These are phyloP conservation scores for Myotis planiceps DNA, from an alignment of 2,797 vertebrate genomes.

Conservation along the genomic window DNA sequence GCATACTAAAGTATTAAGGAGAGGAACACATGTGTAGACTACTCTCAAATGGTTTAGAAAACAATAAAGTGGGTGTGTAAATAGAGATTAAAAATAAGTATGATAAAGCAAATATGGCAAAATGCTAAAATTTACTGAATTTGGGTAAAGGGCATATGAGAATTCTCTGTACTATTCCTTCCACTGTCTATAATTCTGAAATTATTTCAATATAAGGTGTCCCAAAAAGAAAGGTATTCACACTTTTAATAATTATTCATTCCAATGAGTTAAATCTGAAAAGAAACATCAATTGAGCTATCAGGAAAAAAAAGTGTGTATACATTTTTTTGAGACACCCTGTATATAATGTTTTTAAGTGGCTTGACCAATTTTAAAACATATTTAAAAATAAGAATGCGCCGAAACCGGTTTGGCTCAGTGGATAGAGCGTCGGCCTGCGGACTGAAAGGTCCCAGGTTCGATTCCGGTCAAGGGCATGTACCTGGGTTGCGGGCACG, in stretches of 20 bases:
- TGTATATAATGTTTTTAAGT: neutral
- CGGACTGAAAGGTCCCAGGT: too few species aligned
- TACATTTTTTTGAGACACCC: too few species aligned
- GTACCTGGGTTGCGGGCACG: too few species aligned
- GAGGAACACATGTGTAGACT: neutral
- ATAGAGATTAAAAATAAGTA: neutral
- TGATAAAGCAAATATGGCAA: neutral
- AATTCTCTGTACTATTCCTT: neutral
- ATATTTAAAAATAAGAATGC: slow-evolving; percentile 41
- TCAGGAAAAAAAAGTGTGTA: too few species aligned
- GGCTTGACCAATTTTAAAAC: slow-evolving; percentile 50
- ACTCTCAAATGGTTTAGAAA: neutral
- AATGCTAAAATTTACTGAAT: slow-evolving; percentile 35
- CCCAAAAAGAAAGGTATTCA: too few species aligned
- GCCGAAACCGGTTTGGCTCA: too few species aligned
- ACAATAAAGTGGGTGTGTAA: neutral
- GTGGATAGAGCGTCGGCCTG: too few species aligned
- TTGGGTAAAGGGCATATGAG: neutral
- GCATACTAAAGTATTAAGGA: neutral
- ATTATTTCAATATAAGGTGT: slow-evolving; percentile 39
- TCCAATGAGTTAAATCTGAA: too few species aligned
- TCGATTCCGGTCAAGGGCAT: too few species aligned
- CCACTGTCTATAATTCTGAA: slow-evolving; percentile 37
- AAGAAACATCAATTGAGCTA: too few species aligned
- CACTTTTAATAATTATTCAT: too few species aligned